These are phyloP conservation scores for Callaeas wilsoni DNA, from an alignment of 2,113 vertebrate genomes.

Conservation along the genomic window DNA sequence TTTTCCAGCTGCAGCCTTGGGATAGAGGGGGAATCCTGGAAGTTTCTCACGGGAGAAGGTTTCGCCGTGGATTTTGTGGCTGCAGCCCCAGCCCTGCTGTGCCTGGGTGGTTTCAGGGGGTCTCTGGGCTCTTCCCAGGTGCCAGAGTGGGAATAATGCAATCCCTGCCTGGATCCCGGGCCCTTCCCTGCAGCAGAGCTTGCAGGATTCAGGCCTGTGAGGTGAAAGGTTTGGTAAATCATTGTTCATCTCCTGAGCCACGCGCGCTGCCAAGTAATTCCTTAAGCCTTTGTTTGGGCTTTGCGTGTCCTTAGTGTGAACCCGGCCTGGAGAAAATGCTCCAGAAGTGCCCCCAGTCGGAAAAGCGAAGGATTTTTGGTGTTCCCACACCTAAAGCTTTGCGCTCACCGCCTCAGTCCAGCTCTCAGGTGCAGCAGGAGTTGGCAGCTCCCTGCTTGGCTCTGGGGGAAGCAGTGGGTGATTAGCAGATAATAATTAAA, in stretches of 20 bases:
- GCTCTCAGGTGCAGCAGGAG: background rate
- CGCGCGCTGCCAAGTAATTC: background rate
- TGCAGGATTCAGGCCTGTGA: background rate
- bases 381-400: background rate
- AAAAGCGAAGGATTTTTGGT: background rate
- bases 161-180: background rate
- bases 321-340: background rate
- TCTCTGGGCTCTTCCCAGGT: background rate
- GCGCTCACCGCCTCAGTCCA: fast-evolving
- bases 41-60: background rate
- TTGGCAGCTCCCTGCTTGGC: background rate
- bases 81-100: background rate
- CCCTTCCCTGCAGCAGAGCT: background rate
- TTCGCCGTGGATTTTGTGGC: too few relatives aligned
- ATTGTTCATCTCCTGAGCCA: background rate
- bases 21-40: fast-evolving
- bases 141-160: background rate
- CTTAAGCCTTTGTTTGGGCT: background rate
- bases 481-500: background rate
- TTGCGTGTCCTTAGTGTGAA: background rate
- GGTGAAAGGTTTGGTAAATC: conserved; percentile 18
- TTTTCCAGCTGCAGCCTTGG: background rate
- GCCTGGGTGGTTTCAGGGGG: background rate
- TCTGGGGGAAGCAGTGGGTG: background rate
- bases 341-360: background rate